A percentile compares a stretch with the other conserved stretches of the same genome.
phyloP scores from a whole-genome alignment of 2,113 vertebrate species.

The Mastomys coucha region DNA sequence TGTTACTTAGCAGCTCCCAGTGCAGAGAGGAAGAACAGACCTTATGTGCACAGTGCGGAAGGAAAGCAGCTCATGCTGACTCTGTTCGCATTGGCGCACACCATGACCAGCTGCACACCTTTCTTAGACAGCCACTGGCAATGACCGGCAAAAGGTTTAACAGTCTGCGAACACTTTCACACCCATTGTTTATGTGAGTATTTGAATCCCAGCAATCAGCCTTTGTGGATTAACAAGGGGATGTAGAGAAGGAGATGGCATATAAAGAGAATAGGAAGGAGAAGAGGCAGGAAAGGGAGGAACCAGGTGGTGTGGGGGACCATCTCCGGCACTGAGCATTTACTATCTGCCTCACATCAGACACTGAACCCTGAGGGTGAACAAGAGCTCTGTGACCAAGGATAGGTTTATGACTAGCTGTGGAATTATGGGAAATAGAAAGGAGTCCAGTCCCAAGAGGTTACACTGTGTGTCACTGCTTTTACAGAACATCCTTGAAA shows the following conservation, averaged over 20 bases:
- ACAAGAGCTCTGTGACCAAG: neutral
- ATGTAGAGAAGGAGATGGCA: neutral
- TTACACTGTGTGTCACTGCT: neutral
- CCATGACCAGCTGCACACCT: neutral
- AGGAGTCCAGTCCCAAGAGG: neutral
- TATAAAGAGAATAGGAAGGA: neutral
- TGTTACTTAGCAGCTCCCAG: conserved; percentile 22
- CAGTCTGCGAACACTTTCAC: neutral
- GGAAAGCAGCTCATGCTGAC: neutral
- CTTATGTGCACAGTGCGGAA: neutral
- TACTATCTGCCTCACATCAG: rapidly evolving
- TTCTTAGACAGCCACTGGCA: neutral
- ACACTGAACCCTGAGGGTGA: neutral
- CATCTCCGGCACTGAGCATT: neutral
- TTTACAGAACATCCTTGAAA: conserved; percentile 25
- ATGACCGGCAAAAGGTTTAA: neutral
- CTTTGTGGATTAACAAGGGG: neutral
- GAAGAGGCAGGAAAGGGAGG: neutral
- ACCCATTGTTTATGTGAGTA: neutral
- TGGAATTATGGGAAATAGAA: neutral
- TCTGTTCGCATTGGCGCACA: neutral
- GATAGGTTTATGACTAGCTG: neutral
- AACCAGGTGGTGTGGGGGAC: neutral
- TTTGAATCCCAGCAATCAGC: neutral
- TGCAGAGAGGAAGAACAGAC: conserved; percentile 24